phyloP scores from a whole-genome alignment of 1,140 invertebrate genomes.

The Tetranychus cinnabarinus region DNA sequence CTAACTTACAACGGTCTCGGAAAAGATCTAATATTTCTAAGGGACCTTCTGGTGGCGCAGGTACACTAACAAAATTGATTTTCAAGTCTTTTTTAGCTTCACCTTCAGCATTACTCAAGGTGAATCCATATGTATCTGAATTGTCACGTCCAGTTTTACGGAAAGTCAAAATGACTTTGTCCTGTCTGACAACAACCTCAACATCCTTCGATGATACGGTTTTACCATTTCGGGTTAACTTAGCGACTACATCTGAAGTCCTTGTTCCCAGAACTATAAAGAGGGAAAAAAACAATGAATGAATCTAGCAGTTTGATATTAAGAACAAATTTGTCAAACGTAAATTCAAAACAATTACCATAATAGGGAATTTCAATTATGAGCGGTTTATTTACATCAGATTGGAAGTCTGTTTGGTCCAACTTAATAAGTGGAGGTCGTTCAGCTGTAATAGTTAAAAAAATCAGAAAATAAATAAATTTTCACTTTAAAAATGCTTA shows the following conservation, averaged over 20 bases:
- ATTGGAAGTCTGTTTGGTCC: conserved; percentile 16
- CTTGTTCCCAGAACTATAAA: conserved; percentile 51
- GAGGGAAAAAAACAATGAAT: not conserved
- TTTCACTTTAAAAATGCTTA: not conserved
- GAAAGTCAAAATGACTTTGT: conserved; percentile 65
- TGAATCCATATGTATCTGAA: conserved; percentile 60
- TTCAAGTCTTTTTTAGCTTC: conserved; percentile 57
- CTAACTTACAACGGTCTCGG: conserved; percentile 65
- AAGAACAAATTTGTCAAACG: not conserved
- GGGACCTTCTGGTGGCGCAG: conserved; percentile 51
- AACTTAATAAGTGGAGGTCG: conserved; percentile 24
- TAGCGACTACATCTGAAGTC: conserved; percentile 60
- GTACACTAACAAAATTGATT: conserved; percentile 46
- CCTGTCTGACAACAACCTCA: conserved; percentile 63
- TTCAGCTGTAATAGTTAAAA: conserved; percentile 16
- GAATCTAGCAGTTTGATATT: not conserved
- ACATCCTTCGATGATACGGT: conserved; percentile 46
- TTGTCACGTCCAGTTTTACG: conserved; percentile 56
- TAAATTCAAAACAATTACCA: conserved; percentile 28
- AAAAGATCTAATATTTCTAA: conserved; percentile 77
- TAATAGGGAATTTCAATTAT: conserved; percentile 54
- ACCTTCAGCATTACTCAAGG: conserved; percentile 60
- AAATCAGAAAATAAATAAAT: conserved; percentile 5
- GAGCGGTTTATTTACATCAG: conserved; percentile 14
- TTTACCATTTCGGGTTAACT: conserved; percentile 68